A percentile compares a stretch with the other conserved stretches of the same genome.
Evolutionary conservation across 2,797 vertebrate species (phyloP).

Genomic region (Champsocephalus gunnari): DNA sequence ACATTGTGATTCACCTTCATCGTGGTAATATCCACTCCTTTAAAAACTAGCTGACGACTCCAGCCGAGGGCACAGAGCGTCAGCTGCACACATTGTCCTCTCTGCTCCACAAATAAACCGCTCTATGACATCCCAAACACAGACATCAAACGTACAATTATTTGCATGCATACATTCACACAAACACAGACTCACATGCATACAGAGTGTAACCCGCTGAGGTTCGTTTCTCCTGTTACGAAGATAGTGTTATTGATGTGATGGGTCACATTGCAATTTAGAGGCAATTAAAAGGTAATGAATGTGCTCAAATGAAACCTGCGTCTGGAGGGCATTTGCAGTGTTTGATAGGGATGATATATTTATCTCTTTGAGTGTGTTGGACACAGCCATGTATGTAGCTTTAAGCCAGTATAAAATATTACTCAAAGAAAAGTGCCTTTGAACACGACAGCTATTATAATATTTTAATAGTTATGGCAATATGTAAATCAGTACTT

Average conservation of each 20-base stretch:
- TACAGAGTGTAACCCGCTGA: conserved; percentile 30
- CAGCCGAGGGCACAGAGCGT: conserved; percentile 14
- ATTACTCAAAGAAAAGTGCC: conserved; percentile 41
- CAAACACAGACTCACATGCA: conserved; percentile 10
- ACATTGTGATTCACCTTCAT: conserved; percentile 71
- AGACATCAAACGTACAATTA: not conserved
- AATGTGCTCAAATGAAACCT: conserved; percentile 89
- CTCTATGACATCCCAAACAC: conserved; percentile 3
- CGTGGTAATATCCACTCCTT: conserved; percentile 58
- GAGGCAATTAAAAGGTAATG: conserved; percentile 95
- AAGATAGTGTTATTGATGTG: conserved; percentile 86
- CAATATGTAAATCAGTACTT: conserved; percentile 27
- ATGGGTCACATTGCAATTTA: conserved; percentile 92
- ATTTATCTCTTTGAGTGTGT: conserved; percentile 65
- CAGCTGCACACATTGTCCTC: not conserved
- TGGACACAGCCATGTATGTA: conserved; percentile 57
- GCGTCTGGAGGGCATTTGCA: conserved; percentile 87
- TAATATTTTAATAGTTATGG: conserved; percentile 23
- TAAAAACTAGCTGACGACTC: conserved; percentile 45
- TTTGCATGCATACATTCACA: conserved; percentile 29
- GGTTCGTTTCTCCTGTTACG: conserved; percentile 76
- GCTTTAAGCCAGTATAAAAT: conserved; percentile 33
- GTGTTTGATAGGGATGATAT: conserved; percentile 76
- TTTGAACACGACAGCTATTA: conserved; percentile 45
- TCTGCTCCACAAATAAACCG: conserved; percentile 4